Percentiles rank a stretch among this genome's conserved stretches.
These are phyloP conservation scores for Catocala sponsa DNA, from an alignment of 2,888 invertebrate genomes.

Conservation along the genomic window DNA sequence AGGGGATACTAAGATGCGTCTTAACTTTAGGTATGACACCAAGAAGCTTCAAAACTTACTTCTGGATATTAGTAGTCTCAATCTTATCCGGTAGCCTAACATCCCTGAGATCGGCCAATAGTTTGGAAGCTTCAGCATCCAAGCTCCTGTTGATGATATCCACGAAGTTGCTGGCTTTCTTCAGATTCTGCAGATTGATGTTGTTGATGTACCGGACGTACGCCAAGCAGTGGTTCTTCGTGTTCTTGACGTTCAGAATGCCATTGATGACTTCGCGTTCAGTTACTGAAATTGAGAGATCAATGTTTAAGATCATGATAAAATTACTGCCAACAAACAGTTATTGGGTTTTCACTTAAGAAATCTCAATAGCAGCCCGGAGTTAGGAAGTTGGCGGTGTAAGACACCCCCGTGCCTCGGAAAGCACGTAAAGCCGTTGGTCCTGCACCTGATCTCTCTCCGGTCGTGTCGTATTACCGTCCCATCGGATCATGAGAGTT, in stretches of 20 bases:
- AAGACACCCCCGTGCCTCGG: no score
- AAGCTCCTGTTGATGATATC: constrained; percentile 97
- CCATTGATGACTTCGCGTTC: constrained; percentile 99
- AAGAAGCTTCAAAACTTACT: constrained; percentile 83
- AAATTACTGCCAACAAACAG: no score
- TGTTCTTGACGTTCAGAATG: constrained; percentile 96
- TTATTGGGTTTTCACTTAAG: no score
- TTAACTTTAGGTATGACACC: no score
- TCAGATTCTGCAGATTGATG: constrained; percentile 97
- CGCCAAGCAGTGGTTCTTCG: constrained; percentile 97
- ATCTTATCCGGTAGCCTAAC: constrained; percentile 96
- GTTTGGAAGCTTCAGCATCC: constrained; percentile 97
- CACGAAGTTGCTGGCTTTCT: constrained; percentile 97
- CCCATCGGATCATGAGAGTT: no score
- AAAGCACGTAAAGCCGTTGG: no score
- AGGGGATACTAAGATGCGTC: no score
- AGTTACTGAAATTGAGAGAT: constrained; percentile 91
- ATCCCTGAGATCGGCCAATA: constrained; percentile 96
- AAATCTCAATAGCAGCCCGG: no score
- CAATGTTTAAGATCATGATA: no score
- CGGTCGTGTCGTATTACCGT: no score
- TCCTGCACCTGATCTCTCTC: no score
- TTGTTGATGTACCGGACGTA: constrained; percentile 98
- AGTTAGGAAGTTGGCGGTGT: no score
- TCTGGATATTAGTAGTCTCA: constrained; percentile 95